Evolutionary conservation across 1,140 invertebrate genomes (phyloP).

Genomic region (Scaptomyza pallida): DNA sequence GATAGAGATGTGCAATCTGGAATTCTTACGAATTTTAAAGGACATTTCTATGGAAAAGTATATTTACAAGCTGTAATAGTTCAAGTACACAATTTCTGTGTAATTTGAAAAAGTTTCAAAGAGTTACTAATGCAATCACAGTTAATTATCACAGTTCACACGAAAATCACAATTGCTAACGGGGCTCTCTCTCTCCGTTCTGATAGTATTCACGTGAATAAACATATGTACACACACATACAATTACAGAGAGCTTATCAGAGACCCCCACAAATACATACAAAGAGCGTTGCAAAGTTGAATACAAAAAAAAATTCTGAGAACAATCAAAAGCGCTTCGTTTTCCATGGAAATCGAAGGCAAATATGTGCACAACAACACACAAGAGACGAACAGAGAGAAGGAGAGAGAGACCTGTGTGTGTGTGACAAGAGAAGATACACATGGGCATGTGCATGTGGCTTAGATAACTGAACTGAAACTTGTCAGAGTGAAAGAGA

Average conservation of each 20-base stretch:
- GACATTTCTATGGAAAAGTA: background rate
- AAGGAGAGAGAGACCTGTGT: too few relatives aligned
- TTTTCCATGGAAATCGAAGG: conserved; percentile 66
- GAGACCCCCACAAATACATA: conserved; percentile 3
- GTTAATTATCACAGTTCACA: conserved; percentile 20
- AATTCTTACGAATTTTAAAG: too few relatives aligned
- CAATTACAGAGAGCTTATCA: conserved; percentile 40
- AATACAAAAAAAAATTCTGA: conserved; percentile 60
- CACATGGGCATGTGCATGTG: conserved; percentile 7
- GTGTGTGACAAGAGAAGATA: conserved; percentile 4
- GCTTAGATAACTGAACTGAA: conserved; percentile 31
- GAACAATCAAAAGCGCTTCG: conserved; percentile 79
- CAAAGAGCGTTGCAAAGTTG: conserved; percentile 58
- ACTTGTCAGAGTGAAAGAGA: conserved; percentile 5
- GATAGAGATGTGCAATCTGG: conserved; percentile 8
- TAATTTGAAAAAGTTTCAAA: background rate
- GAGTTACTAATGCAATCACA: conserved; percentile 20
- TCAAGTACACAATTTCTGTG: background rate
- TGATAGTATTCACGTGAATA: conserved; percentile 36
- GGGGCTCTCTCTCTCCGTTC: conserved; percentile 15
- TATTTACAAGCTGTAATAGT: background rate
- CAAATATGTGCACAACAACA: conserved; percentile 60
- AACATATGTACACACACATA: conserved; percentile 12
- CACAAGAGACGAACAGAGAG: background rate
- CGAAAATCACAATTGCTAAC: conserved; percentile 16